Base-by-base conservation (phyloP, 1,140 invertebrate genomes). In the Geopemphigus sp. region DNA sequence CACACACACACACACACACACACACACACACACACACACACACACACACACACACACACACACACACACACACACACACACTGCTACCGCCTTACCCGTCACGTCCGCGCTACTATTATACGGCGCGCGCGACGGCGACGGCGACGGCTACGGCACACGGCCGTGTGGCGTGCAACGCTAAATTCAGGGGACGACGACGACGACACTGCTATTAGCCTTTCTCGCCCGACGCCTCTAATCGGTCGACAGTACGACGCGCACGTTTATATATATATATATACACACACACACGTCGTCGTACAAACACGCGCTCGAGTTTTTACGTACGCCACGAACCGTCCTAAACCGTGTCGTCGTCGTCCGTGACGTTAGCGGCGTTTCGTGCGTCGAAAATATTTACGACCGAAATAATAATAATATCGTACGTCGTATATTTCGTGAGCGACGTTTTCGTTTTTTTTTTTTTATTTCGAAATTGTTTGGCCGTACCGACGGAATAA, bases 151-250 rank as follows among this genome's bases (percentile, higher is more conserved):
- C 56, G 56, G 45, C 64, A 68, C 24, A 70, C 22, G 24, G 64
- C 45, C 3, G 32, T 4, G 22, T 24, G 66, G 47, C 66, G 22
- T 12, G 66, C 66, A 26, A 72, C 68, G 50, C 39, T 24, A 50
- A 68, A 68, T n/a, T 68, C 66, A 45, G 47, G 68, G 47, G 59
- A 63, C 29, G 47, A 50, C 47, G 68, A 70, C 22, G 45, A 63
- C 29, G 47, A 50, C 47, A 47, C 50, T 14, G 45, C 68, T 72
- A 72, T 72, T 72, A 72, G 47, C 68, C 68, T 32, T 22, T 70
- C 47, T 29, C 24, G 50, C 24, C 59, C 26, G 59, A 32, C 59
- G 26, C 26, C 26, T 63, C 45, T 70, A 72, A 72, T 72, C 68
- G 68, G 66, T 70, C 45, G 66, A 17, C 66, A 47, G 15, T n/a